Conservation (phyloP, 2,888 invertebrate species). For the Cephus runcator region DNA sequence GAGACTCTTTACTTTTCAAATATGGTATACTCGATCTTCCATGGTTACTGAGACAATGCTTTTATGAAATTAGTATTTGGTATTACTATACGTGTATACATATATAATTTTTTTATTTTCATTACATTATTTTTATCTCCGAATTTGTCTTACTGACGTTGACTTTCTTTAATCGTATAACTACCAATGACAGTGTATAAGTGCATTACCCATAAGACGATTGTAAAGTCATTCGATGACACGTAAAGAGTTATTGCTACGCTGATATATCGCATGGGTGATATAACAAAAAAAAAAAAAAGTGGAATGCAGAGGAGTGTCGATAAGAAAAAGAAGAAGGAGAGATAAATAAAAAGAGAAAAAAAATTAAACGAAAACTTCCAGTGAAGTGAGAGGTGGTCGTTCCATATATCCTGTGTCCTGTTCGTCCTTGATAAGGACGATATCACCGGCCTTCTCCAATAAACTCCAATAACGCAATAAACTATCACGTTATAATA, state of each 20-base stretch:
- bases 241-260: background rate
- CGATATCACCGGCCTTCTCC: background rate
- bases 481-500: background rate
- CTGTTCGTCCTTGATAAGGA: background rate
- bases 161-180: background rate
- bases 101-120: background rate
- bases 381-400: background rate
- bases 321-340: background rate
- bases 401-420: background rate
- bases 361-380: background rate
- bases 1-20: background rate
- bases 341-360: background rate
- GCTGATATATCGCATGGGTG: background rate
- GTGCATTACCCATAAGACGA: background rate
- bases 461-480: background rate
- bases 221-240: background rate
- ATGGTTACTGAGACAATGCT: background rate
- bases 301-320: background rate
- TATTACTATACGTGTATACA: background rate
- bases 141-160: background rate
- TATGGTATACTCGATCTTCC: background rate
- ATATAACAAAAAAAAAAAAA: background rate
- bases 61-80: background rate
- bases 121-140: background rate
- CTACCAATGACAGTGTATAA: background rate